A percentile compares a stretch with the other conserved stretches of the same genome.
Conservation (phyloP, 2,113 vertebrate genomes). For the Phycodurus eques region DNA sequence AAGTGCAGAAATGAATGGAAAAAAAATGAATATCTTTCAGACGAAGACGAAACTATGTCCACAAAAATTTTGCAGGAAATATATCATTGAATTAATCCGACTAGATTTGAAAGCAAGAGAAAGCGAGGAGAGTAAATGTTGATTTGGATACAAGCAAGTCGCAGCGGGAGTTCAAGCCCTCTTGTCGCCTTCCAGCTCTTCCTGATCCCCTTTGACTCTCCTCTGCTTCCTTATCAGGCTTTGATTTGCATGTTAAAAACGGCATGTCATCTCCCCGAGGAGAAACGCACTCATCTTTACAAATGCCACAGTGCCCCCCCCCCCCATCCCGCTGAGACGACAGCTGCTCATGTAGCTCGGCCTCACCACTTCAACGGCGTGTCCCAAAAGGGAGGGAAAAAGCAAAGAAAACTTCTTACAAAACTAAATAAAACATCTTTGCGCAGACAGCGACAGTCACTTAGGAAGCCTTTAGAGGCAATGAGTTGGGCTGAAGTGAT, state of each 20-base stretch:
- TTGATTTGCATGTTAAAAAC: constrained; percentile 65
- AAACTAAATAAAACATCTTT: constrained; percentile 15
- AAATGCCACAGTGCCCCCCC: constrained; percentile 17
- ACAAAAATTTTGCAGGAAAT: neutral
- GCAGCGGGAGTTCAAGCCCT: constrained; percentile 33
- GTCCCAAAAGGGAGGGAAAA: neutral
- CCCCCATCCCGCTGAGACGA: constrained; percentile 6
- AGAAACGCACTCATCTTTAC: constrained; percentile 49
- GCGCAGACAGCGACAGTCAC: constrained; percentile 1
- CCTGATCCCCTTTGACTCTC: constrained; percentile 34
- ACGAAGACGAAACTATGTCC: too few species aligned
- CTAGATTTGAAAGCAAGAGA: neutral
- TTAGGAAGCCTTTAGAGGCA: constrained; percentile 12
- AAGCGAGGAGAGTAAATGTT: constrained; percentile 16
- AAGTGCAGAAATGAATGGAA: too few species aligned
- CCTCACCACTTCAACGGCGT: constrained; percentile 5
- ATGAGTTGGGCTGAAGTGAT: constrained; percentile 27
- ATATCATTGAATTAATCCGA: neutral
- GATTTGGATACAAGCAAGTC: constrained; percentile 22
- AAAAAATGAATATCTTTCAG: too few species aligned
- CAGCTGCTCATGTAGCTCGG: constrained; percentile 17
- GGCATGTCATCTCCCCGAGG: constrained; percentile 43
- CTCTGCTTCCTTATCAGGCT: constrained; percentile 51
- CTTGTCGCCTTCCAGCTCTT: constrained; percentile 33
- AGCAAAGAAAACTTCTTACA: constrained; percentile 7